These are phyloP conservation scores for Eristalis intricaria DNA, from an alignment of 2,888 invertebrate species.

Conservation along the genomic window DNA sequence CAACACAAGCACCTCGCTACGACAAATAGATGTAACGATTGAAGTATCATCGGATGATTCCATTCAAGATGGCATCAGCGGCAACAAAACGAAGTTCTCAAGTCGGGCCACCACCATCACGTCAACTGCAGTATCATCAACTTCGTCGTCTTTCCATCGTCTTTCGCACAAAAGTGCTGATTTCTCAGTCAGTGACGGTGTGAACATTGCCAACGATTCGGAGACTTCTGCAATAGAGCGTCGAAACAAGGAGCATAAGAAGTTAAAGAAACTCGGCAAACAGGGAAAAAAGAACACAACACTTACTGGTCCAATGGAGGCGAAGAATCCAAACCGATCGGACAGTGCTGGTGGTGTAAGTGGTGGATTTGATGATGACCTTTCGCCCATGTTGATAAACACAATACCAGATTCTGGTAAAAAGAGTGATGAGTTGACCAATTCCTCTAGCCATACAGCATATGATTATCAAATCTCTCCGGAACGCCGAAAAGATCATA, in stretches of 20 bases:
- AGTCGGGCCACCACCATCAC: neutral
- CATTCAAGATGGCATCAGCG: neutral
- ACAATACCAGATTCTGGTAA: slow-evolving; percentile 31
- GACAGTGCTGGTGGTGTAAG: neutral
- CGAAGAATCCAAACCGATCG: neutral
- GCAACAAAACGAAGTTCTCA: neutral
- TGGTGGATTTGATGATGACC: slow-evolving; percentile 3
- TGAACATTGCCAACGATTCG: slow-evolving; percentile 12
- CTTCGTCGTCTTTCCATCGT: neutral
- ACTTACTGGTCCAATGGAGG: neutral
- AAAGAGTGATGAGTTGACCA: slow-evolving; percentile 35
- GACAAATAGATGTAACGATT: slow-evolving; percentile 45
- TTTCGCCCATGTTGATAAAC: neutral
- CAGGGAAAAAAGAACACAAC: slow-evolving; percentile 41
- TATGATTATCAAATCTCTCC: slow-evolving; percentile 34
- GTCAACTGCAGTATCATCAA: slow-evolving; percentile 12
- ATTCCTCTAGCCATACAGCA: slow-evolving; percentile 13
- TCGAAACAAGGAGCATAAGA: slow-evolving; percentile 53
- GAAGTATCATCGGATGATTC: slow-evolving; percentile 67
- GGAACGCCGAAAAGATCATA: slow-evolving; percentile 83
- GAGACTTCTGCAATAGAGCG: slow-evolving; percentile 27
- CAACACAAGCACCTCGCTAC: slow-evolving; percentile 7
- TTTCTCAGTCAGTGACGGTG: neutral
- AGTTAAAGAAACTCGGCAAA: slow-evolving; percentile 46
- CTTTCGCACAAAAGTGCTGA: slow-evolving; percentile 7